Evolutionary conservation across 1,140 invertebrate genomes (phyloP), one percentile per base, ranked within the genome.

Genomic region (Drosophila persimilis): DNA sequence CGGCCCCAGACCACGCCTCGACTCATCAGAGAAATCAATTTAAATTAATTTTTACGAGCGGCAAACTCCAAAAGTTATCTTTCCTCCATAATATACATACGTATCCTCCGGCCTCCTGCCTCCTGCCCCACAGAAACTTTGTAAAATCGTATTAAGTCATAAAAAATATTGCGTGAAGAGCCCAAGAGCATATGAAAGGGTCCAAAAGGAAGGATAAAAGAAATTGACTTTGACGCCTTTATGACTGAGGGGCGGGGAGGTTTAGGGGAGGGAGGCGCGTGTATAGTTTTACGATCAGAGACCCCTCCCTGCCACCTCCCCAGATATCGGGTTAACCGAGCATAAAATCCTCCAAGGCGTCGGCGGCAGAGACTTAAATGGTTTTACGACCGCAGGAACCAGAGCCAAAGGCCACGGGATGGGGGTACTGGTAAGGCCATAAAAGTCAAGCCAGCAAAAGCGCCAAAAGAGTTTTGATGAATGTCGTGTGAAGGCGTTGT

Each of bases 161-260:
- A 85, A 85, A 85, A 66, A 39, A 69, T 50, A 57, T 69, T 17
- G 51, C 51, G 20, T 48, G 45, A 62, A 35, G 57, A 50, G 22
- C 22, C 24, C 44, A 77, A 43, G 58, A 55, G 51, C 44, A 48
- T 46, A 26, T 48, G 29, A n/a, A 29, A 35, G 22, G 48, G 54
- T 31, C 29, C 57, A 50, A 48, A 54, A 60, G 55, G 57, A 74
- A 72, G 66, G 74, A 73, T 80, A 63, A 76, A 67, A 53, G 60
- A 47, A 72, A 85, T 86, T 77, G 81, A 77, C 81, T 86, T 74
- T 81, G 81, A 77, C 81, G 77, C 69, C 67, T 86, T 85, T 84
- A 84, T 77, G 80, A 64, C 65, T 26, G 24, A 26, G 77, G 9
- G 31, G 8, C 1, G 29, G 29, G 29, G 1, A 29, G 11, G 4